Conservation (phyloP, 2,113 vertebrate species). For the Podarcis raffonei region DNA sequence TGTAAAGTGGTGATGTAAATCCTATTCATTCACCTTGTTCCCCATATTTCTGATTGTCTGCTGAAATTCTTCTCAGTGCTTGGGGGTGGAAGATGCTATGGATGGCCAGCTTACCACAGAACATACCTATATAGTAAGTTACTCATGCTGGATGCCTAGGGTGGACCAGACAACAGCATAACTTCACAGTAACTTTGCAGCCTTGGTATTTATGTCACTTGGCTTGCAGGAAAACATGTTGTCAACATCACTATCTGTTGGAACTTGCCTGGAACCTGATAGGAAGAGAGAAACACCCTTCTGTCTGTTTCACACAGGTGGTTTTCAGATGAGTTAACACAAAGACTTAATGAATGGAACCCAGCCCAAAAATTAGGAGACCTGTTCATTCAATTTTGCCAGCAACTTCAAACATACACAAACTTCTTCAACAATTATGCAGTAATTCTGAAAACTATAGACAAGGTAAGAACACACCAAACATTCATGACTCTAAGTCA, state of each 20-base stretch:
- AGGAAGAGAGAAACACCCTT: neutral
- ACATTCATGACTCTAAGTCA: too few relatives aligned
- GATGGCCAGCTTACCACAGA: neutral
- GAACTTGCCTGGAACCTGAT: slow-evolving; percentile 1
- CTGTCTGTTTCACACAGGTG: slow-evolving; percentile 57
- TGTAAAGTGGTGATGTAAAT: neutral
- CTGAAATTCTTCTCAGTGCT: neutral
- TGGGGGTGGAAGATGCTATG: neutral
- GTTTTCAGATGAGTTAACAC: slow-evolving; percentile 73
- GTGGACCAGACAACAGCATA: neutral
- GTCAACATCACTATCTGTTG: neutral
- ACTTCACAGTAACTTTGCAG: neutral
- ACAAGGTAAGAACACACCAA: slow-evolving; percentile 76
- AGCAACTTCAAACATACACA: slow-evolving; percentile 74
- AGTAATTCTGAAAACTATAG: slow-evolving; percentile 78
- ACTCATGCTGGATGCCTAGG: neutral
- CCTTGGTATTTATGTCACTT: neutral
- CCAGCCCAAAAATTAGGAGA: slow-evolving; percentile 81
- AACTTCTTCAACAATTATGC: slow-evolving; percentile 86
- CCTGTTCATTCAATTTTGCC: slow-evolving; percentile 77
- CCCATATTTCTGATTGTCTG: neutral
- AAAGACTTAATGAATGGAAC: slow-evolving; percentile 78
- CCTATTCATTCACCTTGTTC: neutral
- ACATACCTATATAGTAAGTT: neutral
- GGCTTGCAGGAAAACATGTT: neutral